Percentiles rank a stretch among this genome's conserved stretches.
These are phyloP conservation scores for Heptranchias perlo DNA, from an alignment of 2,113 vertebrate species.

Conservation along the genomic window DNA sequence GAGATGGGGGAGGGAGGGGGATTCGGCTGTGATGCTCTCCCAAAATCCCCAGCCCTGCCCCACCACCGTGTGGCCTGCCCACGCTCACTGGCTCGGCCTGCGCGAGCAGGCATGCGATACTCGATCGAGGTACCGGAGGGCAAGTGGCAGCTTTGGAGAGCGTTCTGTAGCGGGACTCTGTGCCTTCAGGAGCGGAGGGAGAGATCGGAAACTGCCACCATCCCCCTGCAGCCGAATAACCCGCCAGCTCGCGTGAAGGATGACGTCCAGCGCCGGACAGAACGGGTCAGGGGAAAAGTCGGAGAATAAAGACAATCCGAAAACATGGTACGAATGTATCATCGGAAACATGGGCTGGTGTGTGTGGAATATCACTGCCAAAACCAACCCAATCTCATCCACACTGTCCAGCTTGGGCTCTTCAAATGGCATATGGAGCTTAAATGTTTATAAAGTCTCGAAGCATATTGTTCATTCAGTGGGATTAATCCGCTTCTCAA, in stretches of 20 bases:
- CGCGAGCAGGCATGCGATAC: too few relatives aligned
- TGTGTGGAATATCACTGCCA: neutral
- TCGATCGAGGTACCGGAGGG: neutral
- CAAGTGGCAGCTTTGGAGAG: neutral
- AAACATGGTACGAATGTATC: neutral
- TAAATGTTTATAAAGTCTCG: conserved; percentile 65
- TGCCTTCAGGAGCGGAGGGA: neutral
- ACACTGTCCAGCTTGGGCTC: neutral
- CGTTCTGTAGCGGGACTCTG: neutral
- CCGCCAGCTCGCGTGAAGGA: neutral
- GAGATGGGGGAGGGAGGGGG: too few relatives aligned
- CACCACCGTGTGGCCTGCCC: neutral
- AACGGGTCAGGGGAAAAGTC: neutral
- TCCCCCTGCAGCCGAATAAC: neutral
- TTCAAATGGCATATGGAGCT: conserved; percentile 58
- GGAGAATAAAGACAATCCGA: too few relatives aligned
- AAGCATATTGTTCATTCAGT: conserved; percentile 66
- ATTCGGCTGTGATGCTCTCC: too few relatives aligned
- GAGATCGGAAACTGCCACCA: neutral
- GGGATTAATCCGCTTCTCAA: conserved; percentile 71
- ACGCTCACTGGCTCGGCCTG: neutral
- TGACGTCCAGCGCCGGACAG: neutral
- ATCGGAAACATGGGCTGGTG: neutral
- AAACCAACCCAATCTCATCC: neutral
- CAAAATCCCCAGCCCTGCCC: neutral